Conservation (phyloP, 2,797 vertebrate species). For the Setipinna tenuifilis region DNA sequence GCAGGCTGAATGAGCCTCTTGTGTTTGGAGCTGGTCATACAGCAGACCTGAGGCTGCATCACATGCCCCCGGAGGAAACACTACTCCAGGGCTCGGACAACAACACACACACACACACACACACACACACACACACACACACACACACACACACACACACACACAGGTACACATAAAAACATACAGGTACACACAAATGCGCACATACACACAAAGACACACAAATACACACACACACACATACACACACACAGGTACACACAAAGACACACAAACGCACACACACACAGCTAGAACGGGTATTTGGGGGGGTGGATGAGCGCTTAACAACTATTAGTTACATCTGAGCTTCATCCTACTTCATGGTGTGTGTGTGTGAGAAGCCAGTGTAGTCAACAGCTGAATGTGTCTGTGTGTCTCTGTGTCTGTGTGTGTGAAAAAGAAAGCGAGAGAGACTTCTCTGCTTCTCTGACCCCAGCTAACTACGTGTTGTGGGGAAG, state of each 20-base stretch:
- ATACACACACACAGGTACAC: neutral
- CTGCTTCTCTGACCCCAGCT: neutral
- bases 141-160: too few relatives aligned
- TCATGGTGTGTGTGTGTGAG: neutral
- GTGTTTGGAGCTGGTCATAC: neutral
- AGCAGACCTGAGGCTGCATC: neutral
- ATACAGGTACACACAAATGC: conserved; percentile 52
- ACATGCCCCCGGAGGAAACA: neutral
- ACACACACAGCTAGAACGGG: neutral
- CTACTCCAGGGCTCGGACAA: neutral
- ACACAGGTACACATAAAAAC: neutral
- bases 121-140: too few relatives aligned
- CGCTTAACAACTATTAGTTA: conserved; percentile 2
- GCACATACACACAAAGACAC: neutral
- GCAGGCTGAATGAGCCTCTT: too few relatives aligned
- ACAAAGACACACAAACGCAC: conserved; percentile 42
- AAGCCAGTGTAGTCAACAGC: neutral
- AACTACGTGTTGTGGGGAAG: neutral
- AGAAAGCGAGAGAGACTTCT: neutral
- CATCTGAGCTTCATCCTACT: neutral
- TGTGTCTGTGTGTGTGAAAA: too few relatives aligned
- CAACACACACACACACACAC: conserved; percentile 48
- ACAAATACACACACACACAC: too few relatives aligned
- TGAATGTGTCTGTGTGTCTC: neutral
- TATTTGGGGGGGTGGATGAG: neutral